Evolutionary conservation across 2,113 vertebrate species (phyloP).

Genomic region (Cyanoliseus patagonus): DNA sequence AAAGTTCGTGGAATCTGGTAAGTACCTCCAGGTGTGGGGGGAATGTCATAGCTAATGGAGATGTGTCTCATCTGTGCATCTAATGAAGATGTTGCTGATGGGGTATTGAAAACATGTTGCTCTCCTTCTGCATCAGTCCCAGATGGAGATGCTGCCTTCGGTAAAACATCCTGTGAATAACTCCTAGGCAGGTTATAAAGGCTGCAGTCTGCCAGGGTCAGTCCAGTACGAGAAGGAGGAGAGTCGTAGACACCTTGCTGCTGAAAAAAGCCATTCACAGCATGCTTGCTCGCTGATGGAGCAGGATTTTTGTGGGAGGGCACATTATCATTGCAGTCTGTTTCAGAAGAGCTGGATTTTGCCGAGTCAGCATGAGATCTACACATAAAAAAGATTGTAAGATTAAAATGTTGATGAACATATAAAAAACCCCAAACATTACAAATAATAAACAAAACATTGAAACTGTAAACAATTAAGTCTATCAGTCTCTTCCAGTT

Average conservation of each 20-base stretch:
- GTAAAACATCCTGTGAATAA: conserved; percentile 92
- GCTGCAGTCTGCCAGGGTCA: conserved; percentile 80
- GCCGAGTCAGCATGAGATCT: conserved; percentile 86
- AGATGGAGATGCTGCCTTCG: conserved; percentile 80
- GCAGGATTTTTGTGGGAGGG: conserved; percentile 86
- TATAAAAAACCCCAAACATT: background rate
- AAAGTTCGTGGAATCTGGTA: conserved; percentile 91
- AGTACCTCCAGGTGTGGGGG: conserved; percentile 88
- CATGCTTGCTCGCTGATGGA: conserved; percentile 78
- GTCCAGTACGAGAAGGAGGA: conserved; percentile 80
- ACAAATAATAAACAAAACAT: background rate
- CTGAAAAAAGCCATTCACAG: conserved; percentile 90
- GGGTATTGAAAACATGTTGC: conserved; percentile 87
- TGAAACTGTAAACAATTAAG: background rate
- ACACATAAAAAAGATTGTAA: conserved; percentile 9
- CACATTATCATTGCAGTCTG: conserved; percentile 96
- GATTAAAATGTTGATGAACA: background rate
- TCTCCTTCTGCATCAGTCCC: conserved; percentile 83
- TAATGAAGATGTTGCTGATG: conserved; percentile 78
- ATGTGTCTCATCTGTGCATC: conserved; percentile 88
- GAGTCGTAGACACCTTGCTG: conserved; percentile 88
- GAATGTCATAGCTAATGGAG: conserved; percentile 94
- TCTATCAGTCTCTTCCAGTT: background rate
- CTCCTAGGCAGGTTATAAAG: conserved; percentile 93
- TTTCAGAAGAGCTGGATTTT: conserved; percentile 92